Base-by-base conservation (phyloP, 53 echinoderm and acorn worm genomes). In the Hippasteria phrygiana region DNA sequence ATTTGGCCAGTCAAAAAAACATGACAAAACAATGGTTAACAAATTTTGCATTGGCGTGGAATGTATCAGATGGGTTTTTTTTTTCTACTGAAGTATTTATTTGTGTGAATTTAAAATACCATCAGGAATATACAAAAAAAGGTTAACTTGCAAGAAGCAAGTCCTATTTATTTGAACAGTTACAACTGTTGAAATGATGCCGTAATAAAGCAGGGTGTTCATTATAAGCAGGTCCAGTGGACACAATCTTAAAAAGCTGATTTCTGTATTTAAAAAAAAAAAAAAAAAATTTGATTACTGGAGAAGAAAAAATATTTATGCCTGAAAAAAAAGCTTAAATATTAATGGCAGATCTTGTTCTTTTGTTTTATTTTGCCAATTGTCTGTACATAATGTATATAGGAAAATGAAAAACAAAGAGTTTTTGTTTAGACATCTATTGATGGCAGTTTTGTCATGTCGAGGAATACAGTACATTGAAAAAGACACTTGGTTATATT, bases 111-210 rank as follows among this genome's bases (percentile, higher is more conserved):
- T 27, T 64, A 20, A 51, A 51, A 51, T 17, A 20, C 51, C 51
- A 51, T 62, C 41, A 81, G 35, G 81, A 62, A 33, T 41, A 64
- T 42, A n/a, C 0, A 22, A 38, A 55, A 7, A 37, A 35, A 78
- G 26, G 59, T 36, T 12, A 28, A 31, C 26, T 55, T 32, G 38
- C 0, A 78, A 39, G 11, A 42, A 36, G 11, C 65, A 17, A 65
- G 39, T 42, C 37, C 24, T 81, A 81, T 81, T 81, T 81, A 81
- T 81, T 81, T 81, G 81, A 64, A 81, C 81, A 81, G 81, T 81
- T 43, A 17, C n/a, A 28, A 81, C 64, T 63, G 64, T 81, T 16
- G 16, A 62, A 1, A 37, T 38, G 16, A 43, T 73, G 73, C 42
- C 24, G 73, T 41, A 40, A 35, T 73, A 2, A 24, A 0, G 24